phyloP scores from a whole-genome alignment of 2,797 vertebrate species.

The Lophius americanus region DNA sequence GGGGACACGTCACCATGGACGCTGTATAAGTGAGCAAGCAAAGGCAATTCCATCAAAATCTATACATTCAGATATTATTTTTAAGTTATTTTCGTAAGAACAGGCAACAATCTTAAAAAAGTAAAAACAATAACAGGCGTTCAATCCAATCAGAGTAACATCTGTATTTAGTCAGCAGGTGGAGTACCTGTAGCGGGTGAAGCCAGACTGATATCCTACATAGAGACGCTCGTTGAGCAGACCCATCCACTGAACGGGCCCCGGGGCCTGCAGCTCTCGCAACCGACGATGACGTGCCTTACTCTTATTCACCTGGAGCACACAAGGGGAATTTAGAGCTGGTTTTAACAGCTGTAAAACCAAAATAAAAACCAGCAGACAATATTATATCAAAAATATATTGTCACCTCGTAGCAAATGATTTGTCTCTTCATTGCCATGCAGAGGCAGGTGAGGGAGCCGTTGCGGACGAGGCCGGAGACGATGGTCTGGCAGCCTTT shows the following conservation, averaged over 20 bases:
- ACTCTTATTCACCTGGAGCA: conserved; percentile 86
- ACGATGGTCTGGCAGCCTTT: conserved; percentile 94
- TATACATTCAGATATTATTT: background rate
- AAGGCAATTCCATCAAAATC: background rate
- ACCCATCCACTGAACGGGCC: conserved; percentile 94
- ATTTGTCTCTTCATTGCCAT: conserved; percentile 97
- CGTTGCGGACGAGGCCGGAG: conserved; percentile 87
- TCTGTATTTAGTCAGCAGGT: background rate
- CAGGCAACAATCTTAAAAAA: too few relatives aligned
- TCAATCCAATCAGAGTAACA: background rate
- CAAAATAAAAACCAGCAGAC: background rate
- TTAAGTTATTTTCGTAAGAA: background rate
- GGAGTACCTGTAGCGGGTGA: conserved; percentile 85
- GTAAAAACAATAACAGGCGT: background rate
- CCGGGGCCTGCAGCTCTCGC: conserved; percentile 91
- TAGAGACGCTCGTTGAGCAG: conserved; percentile 93
- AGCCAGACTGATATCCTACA: conserved; percentile 94
- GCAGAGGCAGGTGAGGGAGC: conserved; percentile 91
- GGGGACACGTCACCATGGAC: conserved; percentile 88
- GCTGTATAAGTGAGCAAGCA: conserved; percentile 45
- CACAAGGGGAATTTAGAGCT: background rate
- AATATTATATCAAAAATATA: background rate
- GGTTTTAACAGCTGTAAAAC: background rate
- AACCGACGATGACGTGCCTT: conserved; percentile 91
- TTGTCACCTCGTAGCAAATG: conserved; percentile 89